These are phyloP conservation scores for Rutpela maculata DNA, from an alignment of 2,888 invertebrate genomes.

Conservation along the genomic window DNA sequence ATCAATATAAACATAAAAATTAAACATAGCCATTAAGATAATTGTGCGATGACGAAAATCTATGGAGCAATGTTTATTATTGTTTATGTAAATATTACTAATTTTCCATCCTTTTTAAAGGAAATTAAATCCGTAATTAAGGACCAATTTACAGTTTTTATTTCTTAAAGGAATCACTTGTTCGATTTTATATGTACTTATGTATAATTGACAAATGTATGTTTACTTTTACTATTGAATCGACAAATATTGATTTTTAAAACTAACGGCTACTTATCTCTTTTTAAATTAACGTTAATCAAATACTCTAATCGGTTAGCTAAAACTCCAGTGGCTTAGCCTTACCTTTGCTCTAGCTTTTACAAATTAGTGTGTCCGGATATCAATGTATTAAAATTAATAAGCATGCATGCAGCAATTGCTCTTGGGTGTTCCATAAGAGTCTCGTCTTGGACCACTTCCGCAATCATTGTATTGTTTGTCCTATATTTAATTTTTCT, in stretches of 20 bases:
- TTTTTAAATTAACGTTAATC: constrained; percentile 5
- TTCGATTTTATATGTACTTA: not conserved
- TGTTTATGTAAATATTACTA: constrained; percentile 16
- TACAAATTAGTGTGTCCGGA: no score
- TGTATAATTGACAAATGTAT: constrained; percentile 6
- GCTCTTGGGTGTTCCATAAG: not conserved
- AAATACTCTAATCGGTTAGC: not conserved
- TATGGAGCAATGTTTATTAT: constrained; percentile 16
- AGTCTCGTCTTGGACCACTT: not conserved
- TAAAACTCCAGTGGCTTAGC: not conserved
- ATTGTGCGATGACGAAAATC: constrained; percentile 5
- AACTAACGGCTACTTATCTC: constrained; percentile 1
- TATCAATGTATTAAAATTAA: no score
- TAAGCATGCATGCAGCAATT: no score
- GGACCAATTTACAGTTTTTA: not conserved
- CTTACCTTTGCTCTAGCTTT: no score
- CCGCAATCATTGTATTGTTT: no score
- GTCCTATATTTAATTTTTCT: no score
- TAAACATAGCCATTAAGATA: constrained; percentile 19
- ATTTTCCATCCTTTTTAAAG: constrained; percentile 10
- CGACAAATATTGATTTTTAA: not conserved
- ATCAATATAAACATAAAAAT: constrained; percentile 10
- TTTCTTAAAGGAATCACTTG: not conserved
- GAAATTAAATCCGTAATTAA: not conserved
- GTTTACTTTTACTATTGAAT: not conserved